Evolutionary conservation across 2,888 invertebrate genomes (phyloP), one percentile per base, ranked within the genome.

Genomic region (Leuctra nigra): DNA sequence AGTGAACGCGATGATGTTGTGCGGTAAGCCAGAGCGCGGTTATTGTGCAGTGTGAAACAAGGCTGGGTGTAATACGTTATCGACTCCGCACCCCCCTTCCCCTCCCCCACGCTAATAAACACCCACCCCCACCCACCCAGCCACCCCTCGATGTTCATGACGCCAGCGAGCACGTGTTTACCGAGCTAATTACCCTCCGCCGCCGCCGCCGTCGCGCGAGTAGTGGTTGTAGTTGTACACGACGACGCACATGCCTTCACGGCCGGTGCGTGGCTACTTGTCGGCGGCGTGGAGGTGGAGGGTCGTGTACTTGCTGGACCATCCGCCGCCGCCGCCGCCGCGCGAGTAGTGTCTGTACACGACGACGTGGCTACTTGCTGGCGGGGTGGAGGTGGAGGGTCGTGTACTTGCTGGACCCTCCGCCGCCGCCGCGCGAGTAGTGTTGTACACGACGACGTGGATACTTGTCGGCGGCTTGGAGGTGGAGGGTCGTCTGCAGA

Each of bases 341-440:
- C 63, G n/a, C n/a, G n/a, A n/a, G n/a, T n/a, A n/a, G n/a, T n/a
- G n/a, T n/a, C n/a, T n/a, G n/a, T n/a, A n/a, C n/a, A n/a, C n/a
- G n/a, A n/a, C n/a, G n/a, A n/a, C n/a, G n/a, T n/a, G n/a, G n/a
- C n/a, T n/a, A n/a, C n/a, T n/a, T n/a, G n/a, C n/a, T n/a, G n/a
- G n/a, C n/a, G n/a, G n/a, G n/a, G n/a, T n/a, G n/a, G n/a, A n/a
- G n/a, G n/a, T n/a, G n/a, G n/a, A n/a, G n/a, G n/a, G n/a, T n/a
- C n/a, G n/a, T n/a, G n/a, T n/a, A n/a, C n/a, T n/a, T 65, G 63
- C 64, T 65, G 39, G 18, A 36, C 22, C 35, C 39, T 14, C 64
- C 63, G 63, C 62, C 59, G 61, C 56, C 56, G 61, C 62, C 60
- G 59, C 60, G 56, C 53, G 36, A 53, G 54, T 36, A 25, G 22